A percentile compares a stretch with the other conserved stretches of the same genome.
These are phyloP conservation scores for Oxyteleia sp. DNA, from an alignment of 2,888 invertebrate species.

Conservation along the genomic window DNA sequence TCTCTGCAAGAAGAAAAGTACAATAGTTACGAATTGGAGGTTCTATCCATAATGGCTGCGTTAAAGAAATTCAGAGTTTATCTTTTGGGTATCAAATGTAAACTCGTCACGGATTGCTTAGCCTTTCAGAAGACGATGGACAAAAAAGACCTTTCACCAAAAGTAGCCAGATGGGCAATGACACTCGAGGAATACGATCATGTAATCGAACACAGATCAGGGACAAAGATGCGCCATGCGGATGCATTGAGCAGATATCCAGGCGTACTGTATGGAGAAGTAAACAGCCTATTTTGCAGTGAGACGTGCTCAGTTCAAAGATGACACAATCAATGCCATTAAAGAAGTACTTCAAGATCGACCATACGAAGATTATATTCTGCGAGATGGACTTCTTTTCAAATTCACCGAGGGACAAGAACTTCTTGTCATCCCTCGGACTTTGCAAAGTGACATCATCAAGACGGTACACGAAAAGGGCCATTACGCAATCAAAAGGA, in stretches of 20 bases:
- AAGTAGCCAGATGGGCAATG: conserved; percentile 39
- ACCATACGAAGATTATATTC: conserved; percentile 1
- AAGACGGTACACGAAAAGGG: conserved; percentile 8
- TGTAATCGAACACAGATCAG: conserved; percentile 20
- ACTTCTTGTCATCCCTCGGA: conserved; percentile 1
- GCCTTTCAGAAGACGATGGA: conserved; percentile 24
- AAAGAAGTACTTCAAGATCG: not conserved
- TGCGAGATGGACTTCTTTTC: not conserved
- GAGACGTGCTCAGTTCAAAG: not conserved
- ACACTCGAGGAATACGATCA: conserved; percentile 35
- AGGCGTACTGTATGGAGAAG: not conserved
- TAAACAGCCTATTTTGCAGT: not conserved
- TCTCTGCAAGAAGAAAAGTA: conserved; percentile 1
- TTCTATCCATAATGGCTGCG: not conserved
- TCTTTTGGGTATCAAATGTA: not conserved
- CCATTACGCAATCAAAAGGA: no score
- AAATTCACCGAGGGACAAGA: conserved; percentile 7
- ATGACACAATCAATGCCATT: conserved; percentile 1
- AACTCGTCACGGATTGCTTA: no score
- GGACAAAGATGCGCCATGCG: conserved; percentile 24
- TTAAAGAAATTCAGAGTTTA: not conserved
- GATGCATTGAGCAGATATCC: conserved; percentile 47
- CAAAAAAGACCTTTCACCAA: conserved; percentile 27
- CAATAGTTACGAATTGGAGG: no score
- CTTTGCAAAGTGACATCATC: not conserved